Conservation (phyloP, 1,140 invertebrate genomes). For the Drosophila nannoptera region DNA sequence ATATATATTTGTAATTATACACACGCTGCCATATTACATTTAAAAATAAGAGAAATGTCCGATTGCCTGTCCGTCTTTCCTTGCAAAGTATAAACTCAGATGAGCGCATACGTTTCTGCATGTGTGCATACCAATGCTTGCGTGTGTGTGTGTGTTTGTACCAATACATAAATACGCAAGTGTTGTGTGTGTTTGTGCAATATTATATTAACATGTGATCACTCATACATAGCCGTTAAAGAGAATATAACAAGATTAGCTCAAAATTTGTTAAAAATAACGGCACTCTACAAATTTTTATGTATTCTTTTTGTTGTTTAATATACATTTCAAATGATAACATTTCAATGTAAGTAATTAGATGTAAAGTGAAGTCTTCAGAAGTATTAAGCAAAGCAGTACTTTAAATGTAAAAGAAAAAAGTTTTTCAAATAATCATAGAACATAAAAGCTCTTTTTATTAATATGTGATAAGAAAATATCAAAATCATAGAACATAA, state of each 20-base stretch:
- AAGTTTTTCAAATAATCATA: too few relatives aligned
- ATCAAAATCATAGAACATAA: too few relatives aligned
- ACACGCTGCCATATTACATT: conserved; percentile 8
- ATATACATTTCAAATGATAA: background rate
- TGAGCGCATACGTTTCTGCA: background rate
- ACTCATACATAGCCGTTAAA: too few relatives aligned
- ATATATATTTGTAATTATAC: conserved; percentile 17
- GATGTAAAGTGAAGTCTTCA: background rate
- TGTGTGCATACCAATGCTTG: background rate
- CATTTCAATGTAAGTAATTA: background rate
- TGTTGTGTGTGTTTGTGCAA: background rate
- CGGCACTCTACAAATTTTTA: background rate
- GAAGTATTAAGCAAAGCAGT: too few relatives aligned
- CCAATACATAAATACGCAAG: background rate
- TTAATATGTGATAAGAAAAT: too few relatives aligned
- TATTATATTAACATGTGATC: background rate
- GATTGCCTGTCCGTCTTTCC: background rate
- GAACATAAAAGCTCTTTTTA: too few relatives aligned
- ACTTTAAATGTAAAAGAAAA: too few relatives aligned
- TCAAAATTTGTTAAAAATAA: background rate
- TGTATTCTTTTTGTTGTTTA: background rate
- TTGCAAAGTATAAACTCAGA: conserved; percentile 10
- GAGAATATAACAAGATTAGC: too few relatives aligned
- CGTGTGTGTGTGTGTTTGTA: background rate
- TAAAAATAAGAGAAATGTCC: conserved; percentile 16